Conservation (phyloP, 2,888 invertebrate species). For the Rotaria sp. region DNA sequence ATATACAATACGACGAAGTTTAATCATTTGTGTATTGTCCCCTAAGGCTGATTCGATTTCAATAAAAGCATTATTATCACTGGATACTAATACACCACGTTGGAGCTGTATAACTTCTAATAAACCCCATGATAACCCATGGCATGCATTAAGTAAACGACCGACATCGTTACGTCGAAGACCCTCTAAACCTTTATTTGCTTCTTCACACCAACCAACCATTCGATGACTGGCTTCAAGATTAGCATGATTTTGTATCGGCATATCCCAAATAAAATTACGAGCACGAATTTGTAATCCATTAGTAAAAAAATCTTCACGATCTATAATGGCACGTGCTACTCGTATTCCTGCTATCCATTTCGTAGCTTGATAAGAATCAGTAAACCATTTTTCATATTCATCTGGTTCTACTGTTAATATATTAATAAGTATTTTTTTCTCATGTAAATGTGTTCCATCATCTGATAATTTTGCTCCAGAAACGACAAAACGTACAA, state of each 20-base stretch:
- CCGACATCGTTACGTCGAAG: not conserved
- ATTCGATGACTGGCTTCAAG: not conserved
- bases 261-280: not conserved
- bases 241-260: not conserved
- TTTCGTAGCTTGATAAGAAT: not conserved
- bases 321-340: not conserved
- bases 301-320: not conserved
- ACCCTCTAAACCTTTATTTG: not conserved
- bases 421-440: not conserved
- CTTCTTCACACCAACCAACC: not conserved
- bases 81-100: not conserved
- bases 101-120: not conserved
- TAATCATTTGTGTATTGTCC: not conserved
- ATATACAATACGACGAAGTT: not conserved
- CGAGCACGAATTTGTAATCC: not conserved
- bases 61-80: not conserved
- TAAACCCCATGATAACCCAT: conserved; percentile 3
- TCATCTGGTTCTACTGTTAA: not conserved
- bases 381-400: not conserved
- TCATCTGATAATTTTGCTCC: not conserved
- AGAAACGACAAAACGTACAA: not conserved
- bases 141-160: not conserved
- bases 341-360: not conserved
- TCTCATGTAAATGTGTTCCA: not conserved
- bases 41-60: not conserved